These are phyloP conservation scores for Premnoplex brunnescens DNA, from an alignment of 2,797 vertebrate species.

Conservation along the genomic window DNA sequence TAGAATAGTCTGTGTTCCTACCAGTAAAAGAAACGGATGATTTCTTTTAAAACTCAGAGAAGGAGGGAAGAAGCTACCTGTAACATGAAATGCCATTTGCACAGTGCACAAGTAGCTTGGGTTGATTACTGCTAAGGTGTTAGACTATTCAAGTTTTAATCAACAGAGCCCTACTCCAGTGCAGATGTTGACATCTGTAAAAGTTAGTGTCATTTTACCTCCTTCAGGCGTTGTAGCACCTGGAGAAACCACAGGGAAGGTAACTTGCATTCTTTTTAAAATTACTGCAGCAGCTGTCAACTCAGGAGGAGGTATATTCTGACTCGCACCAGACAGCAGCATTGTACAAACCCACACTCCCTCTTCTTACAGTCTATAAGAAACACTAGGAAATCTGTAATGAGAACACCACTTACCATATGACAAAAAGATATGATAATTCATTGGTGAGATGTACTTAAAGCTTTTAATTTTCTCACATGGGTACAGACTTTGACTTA, in stretches of 20 bases:
- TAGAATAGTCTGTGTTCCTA: not conserved
- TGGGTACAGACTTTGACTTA: not conserved
- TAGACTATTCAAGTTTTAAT: slow-evolving; percentile 64
- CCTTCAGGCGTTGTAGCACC: slow-evolving; percentile 68
- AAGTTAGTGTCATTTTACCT: slow-evolving; percentile 60
- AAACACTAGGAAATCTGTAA: slow-evolving; percentile 15
- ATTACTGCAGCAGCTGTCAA: slow-evolving; percentile 69
- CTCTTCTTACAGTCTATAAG: not conserved
- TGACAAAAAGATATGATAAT: not conserved
- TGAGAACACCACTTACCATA: not conserved
- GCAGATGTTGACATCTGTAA: slow-evolving; percentile 73
- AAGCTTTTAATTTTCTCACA: not conserved
- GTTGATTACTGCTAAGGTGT: slow-evolving; percentile 70
- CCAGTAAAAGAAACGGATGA: not conserved
- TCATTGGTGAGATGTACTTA: not conserved
- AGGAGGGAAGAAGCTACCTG: not conserved
- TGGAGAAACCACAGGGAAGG: slow-evolving; percentile 71
- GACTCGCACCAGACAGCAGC: slow-evolving; percentile 50
- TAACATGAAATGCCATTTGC: not conserved
- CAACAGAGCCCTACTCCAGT: slow-evolving; percentile 41
- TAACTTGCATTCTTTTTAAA: slow-evolving; percentile 59
- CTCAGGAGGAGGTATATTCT: slow-evolving; percentile 68
- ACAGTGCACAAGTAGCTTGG: slow-evolving; percentile 5
- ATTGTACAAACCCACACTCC: slow-evolving; percentile 22
- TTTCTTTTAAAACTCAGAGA: not conserved